A percentile compares a stretch with the other conserved stretches of the same genome.
These are phyloP conservation scores for Limosa lapponica DNA, from an alignment of 2,797 vertebrate species.

Conservation along the genomic window DNA sequence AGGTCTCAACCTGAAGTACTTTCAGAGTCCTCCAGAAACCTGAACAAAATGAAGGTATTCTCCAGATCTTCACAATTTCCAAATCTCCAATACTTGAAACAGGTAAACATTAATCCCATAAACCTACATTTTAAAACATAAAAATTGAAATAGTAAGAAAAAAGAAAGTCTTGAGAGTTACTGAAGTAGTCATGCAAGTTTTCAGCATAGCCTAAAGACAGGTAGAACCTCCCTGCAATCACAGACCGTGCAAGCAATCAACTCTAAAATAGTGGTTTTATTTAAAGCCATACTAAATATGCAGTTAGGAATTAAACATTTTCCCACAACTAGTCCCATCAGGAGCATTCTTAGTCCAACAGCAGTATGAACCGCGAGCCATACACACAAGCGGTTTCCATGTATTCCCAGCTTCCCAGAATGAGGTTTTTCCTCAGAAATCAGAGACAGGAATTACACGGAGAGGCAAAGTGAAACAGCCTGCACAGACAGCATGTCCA, in stretches of 20 bases:
- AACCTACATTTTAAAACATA: neutral
- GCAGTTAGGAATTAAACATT: neutral
- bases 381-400: rapidly evolving
- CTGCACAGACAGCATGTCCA: neutral
- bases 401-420: neutral
- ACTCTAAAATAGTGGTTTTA: rapidly evolving
- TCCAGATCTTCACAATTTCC: neutral
- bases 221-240: neutral
- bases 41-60: neutral
- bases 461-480: neutral
- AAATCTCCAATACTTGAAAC: neutral
- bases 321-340: neutral
- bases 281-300: neutral
- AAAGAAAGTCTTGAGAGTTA: neutral
- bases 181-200: neutral
- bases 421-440: neutral
- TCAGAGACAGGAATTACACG: neutral
- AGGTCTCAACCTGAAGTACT: neutral
- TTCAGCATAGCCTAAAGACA: neutral
- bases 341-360: neutral
- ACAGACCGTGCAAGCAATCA: rapidly evolving
- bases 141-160: neutral
- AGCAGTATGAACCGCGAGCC: rapidly evolving
- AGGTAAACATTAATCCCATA: neutral
- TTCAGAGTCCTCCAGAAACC: neutral